Evolutionary conservation across 92 coral and sea anemone species (phyloP), one percentile per base, ranked within the genome.

Genomic region (Heliopora coerulea): DNA sequence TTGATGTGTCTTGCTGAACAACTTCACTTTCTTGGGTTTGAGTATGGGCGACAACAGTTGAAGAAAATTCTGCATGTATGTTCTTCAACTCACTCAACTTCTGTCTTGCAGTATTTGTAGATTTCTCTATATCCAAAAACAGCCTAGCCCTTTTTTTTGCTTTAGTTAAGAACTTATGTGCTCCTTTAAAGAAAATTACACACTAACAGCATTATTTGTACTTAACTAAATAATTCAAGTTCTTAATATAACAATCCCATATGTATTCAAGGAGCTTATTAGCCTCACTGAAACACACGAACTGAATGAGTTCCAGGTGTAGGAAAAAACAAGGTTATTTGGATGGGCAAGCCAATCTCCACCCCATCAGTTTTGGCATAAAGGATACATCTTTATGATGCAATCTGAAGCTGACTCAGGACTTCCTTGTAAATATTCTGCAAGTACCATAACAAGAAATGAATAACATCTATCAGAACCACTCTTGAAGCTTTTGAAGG

Each of bases 321-420:
- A 26, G 40, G 27, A 7, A 59, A 26, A n/a, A n/a, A n/a, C n/a
- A n/a, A n/a, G n/a, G n/a, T n/a, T n/a, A n/a, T n/a, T n/a, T n/a
- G n/a, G n/a, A n/a, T n/a, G n/a, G n/a, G n/a, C n/a, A n/a, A n/a
- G n/a, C n/a, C n/a, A n/a, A n/a, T n/a, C n/a, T n/a, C n/a, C n/a
- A n/a, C n/a, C n/a, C n/a, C n/a, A n/a, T n/a, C n/a, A n/a, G n/a
- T n/a, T 17, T 59, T 11, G 9, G 26, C 18, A 28, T 15, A 26
- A 68, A 82, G 97, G 97, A 91, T 91, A 91, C 97, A 91, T 73
- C 20, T 83, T 82, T 32, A 91, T 52, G 11, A 91, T 80, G 29
- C 74, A 78, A 44, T 75, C 78, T 41, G 54, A 80, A 42, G 90
- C 82, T 57, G 96, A 82, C 72, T 61, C 75, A 12, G 62, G 37